A percentile compares a stretch with the other conserved stretches of the same genome.
Evolutionary conservation across 1,140 invertebrate genomes (phyloP).

Genomic region (Sinella curviseta): DNA sequence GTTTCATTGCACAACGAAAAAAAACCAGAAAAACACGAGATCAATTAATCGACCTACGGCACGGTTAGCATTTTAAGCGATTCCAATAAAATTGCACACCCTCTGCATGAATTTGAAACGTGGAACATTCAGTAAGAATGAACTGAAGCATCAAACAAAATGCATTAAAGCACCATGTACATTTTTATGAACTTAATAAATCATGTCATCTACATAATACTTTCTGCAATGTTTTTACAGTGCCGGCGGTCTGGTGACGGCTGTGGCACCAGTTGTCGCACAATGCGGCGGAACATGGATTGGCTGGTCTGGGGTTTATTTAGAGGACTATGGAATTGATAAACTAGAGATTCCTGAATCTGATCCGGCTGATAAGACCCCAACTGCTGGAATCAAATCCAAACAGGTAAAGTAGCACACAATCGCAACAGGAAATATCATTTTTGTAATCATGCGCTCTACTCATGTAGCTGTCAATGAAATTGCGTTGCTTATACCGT

Average conservation of each 20-base stretch:
- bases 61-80: no score
- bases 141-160: no score
- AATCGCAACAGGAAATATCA: background rate
- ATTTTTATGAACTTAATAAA: background rate
- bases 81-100: no score
- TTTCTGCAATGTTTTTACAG: slow-evolving; percentile 50
- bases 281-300: slow-evolving; percentile 82
- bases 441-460: background rate
- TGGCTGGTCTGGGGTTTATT: slow-evolving; percentile 82
- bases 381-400: slow-evolving; percentile 78
- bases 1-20: no score
- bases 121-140: no score
- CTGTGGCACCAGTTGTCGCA: slow-evolving; percentile 84
- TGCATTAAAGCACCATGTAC: background rate
- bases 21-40: no score
- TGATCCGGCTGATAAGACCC: slow-evolving; percentile 77
- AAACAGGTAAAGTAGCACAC: slow-evolving; percentile 64
- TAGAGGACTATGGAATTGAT: slow-evolving; percentile 60
- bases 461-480: background rate
- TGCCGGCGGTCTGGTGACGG: slow-evolving; percentile 84
- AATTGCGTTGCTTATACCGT: background rate
- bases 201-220: no score
- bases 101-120: no score
- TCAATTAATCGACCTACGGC: no score
- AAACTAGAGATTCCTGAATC: slow-evolving; percentile 75